phyloP scores from a whole-genome alignment of 2,888 invertebrate species.

The Eristalinus sepulchralis region DNA sequence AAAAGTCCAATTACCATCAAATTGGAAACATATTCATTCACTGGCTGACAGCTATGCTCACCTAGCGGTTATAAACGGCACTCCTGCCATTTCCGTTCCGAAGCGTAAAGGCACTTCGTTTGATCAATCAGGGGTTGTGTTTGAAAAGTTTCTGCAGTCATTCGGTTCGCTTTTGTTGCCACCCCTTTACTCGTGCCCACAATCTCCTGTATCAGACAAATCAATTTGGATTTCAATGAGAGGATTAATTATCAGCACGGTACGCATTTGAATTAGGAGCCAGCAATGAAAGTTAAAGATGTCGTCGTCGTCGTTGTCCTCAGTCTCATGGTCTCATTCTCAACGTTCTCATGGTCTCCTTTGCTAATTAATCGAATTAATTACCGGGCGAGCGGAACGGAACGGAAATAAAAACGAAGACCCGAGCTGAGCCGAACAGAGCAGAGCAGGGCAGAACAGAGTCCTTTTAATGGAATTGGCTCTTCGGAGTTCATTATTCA shows the following conservation, averaged over 20 bases:
- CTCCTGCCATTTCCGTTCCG: background rate
- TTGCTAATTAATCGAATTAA: slow-evolving; percentile 46
- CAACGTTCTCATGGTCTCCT: background rate
- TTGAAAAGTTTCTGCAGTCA: background rate
- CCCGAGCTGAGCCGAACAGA: too few relatives aligned
- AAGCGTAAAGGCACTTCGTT: background rate
- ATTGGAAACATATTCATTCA: background rate
- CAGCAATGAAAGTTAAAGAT: slow-evolving; percentile 3
- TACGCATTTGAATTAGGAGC: background rate
- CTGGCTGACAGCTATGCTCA: background rate
- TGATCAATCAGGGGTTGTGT: background rate
- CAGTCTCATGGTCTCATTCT: background rate
- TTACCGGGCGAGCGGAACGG: slow-evolving; percentile 10
- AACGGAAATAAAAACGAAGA: background rate
- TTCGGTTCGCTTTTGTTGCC: background rate
- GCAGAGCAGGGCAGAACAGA: background rate
- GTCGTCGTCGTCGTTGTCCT: background rate
- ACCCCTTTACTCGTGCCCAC: background rate
- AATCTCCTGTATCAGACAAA: slow-evolving; percentile 3
- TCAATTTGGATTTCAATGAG: slow-evolving; percentile 41
- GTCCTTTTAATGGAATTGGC: slow-evolving; percentile 7
- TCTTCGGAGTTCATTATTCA: slow-evolving; percentile 16
- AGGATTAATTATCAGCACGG: slow-evolving; percentile 18
- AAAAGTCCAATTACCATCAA: background rate
- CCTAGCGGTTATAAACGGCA: background rate